phyloP scores from a whole-genome alignment of 2,113 vertebrate species.

The Sciurus niger region DNA sequence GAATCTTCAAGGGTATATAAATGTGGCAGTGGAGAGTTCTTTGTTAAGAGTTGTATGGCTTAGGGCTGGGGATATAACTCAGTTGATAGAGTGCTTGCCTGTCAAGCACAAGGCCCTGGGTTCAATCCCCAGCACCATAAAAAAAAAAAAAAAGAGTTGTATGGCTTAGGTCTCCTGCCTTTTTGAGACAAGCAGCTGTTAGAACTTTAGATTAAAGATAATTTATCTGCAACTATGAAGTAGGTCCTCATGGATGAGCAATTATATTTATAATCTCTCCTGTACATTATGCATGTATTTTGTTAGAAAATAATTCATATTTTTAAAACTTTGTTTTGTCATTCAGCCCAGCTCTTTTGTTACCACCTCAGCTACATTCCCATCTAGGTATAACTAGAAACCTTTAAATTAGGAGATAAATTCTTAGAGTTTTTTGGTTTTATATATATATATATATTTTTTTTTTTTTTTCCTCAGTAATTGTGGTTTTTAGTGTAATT shows the following conservation, averaged over 20 bases:
- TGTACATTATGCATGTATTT: not conserved
- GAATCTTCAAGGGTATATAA: not conserved
- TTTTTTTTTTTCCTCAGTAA: not conserved
- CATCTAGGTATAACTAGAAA: conserved; percentile 25
- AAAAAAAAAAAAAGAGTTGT: not conserved
- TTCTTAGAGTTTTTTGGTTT: not conserved
- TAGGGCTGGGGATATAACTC: not conserved
- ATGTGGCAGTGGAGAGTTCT: not conserved
- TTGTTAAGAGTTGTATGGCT: not conserved
- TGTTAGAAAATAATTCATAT: conserved; percentile 20
- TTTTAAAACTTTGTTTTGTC: conserved; percentile 31
- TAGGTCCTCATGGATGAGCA: not conserved
- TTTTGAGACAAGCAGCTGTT: conserved; percentile 31
- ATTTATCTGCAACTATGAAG: not conserved
- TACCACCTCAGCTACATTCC: not conserved
- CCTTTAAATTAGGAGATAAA: not conserved
- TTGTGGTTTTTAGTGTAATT: conserved; percentile 62
- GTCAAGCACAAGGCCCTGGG: too few species aligned
- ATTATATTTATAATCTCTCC: not conserved
- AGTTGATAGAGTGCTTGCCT: too few species aligned
- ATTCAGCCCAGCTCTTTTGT: conserved; percentile 16
- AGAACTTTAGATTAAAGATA: conserved; percentile 46
- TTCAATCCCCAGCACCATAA: too few species aligned
- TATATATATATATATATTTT: not conserved
- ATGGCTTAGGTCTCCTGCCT: not conserved